Conservation (phyloP, 2,888 invertebrate genomes). For the Cerastis leucographa region DNA sequence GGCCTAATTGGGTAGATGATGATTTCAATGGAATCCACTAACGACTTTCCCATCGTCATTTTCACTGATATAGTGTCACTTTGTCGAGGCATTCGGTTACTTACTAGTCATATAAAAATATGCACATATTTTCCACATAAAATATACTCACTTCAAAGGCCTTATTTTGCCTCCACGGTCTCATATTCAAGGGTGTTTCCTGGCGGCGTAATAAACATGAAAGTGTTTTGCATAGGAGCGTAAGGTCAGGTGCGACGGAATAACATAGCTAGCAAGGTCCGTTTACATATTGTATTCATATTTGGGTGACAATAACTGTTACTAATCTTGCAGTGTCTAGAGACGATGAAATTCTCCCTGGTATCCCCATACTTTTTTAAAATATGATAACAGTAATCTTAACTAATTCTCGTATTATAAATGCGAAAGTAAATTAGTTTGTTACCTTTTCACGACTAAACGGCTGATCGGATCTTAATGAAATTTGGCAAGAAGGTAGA, state of each 20-base stretch:
- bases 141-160: conserved; percentile 11
- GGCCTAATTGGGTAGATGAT: too few species aligned
- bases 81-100: background rate
- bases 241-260: conserved; percentile 15
- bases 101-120: background rate
- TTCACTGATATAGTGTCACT: background rate
- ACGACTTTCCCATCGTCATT: background rate
- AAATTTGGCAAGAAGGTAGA: too few species aligned
- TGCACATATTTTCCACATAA: background rate
- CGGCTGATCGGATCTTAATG: too few species aligned
- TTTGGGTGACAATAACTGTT: background rate
- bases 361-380: background rate
- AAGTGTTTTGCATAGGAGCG: conserved; percentile 23
- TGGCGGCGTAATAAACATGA: conserved; percentile 18
- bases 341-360: background rate
- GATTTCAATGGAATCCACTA: background rate
- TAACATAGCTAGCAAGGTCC: background rate
- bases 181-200: conserved; percentile 24
- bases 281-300: too few species aligned
- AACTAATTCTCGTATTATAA: too few species aligned
- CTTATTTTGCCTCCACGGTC: background rate
- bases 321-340: background rate
- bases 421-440: too few species aligned
- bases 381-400: background rate
- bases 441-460: too few species aligned